Conservation (phyloP, 2,888 invertebrate genomes). For the Leucophenga maculata region DNA sequence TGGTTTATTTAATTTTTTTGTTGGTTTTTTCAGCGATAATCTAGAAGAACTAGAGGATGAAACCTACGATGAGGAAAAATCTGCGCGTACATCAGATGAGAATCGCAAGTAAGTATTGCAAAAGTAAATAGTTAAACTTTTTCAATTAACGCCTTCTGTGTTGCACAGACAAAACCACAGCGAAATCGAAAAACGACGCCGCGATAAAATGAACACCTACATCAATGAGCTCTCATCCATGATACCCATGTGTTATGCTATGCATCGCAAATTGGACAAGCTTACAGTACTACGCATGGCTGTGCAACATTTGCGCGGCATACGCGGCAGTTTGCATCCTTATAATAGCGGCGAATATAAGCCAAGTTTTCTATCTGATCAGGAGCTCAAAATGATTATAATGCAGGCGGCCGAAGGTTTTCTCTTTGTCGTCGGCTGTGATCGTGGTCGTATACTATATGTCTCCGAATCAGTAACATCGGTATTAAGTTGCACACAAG, state of each 20-base stretch:
- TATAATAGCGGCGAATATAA: slow-evolving; percentile 84
- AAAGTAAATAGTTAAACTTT: slow-evolving; percentile 2
- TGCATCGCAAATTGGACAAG: slow-evolving; percentile 94
- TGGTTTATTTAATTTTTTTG: slow-evolving; percentile 18
- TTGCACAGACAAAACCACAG: slow-evolving; percentile 90
- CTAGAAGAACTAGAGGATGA: slow-evolving; percentile 77
- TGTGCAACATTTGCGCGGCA: slow-evolving; percentile 90
- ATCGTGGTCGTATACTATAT: slow-evolving; percentile 90
- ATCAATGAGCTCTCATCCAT: slow-evolving; percentile 91
- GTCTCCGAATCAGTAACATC: slow-evolving; percentile 90
- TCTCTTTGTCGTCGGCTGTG: slow-evolving; percentile 93
- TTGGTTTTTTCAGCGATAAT: slow-evolving; percentile 55
- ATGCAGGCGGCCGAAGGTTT: slow-evolving; percentile 91
- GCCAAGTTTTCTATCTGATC: slow-evolving; percentile 87
- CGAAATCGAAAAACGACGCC: slow-evolving; percentile 93
- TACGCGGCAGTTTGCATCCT: slow-evolving; percentile 81
- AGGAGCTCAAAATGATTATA: slow-evolving; percentile 88
- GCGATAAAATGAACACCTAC: slow-evolving; percentile 97
- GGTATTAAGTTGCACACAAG: slow-evolving; percentile 86
- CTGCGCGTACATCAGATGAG: slow-evolving; percentile 78
- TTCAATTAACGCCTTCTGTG: slow-evolving; percentile 27
- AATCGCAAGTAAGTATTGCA: slow-evolving; percentile 77
- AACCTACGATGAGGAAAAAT: slow-evolving; percentile 79
- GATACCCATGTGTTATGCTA: slow-evolving; percentile 95
- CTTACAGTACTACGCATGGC: slow-evolving; percentile 92